A percentile compares a stretch with the other conserved stretches of the same genome.
Evolutionary conservation across 2,797 vertebrate genomes (phyloP).

Genomic region (Megalops cyprinoides): DNA sequence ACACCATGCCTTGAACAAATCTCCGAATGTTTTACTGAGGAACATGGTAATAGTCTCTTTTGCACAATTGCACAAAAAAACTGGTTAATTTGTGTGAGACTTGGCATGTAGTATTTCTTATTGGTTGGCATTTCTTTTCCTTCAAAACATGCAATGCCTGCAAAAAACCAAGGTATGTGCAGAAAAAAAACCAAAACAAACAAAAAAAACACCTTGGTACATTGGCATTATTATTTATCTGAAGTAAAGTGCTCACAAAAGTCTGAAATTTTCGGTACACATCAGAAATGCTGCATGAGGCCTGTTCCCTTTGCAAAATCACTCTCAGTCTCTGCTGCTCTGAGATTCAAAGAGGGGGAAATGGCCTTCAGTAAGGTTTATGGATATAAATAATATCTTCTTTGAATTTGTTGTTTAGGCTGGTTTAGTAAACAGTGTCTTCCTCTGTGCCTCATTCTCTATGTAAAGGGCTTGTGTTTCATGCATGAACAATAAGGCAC

Average conservation of each 20-base stretch:
- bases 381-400: not conserved
- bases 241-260: not conserved
- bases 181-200: no score
- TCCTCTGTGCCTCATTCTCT: not conserved
- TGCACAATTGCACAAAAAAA: not conserved
- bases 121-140: not conserved
- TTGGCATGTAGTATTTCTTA: not conserved
- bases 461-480: not conserved
- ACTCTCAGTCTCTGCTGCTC: not conserved
- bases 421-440: not conserved
- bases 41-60: not conserved
- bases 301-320: no score
- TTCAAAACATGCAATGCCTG: not conserved
- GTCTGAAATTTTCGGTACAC: not conserved
- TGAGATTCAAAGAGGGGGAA: not conserved
- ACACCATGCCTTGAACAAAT: not conserved
- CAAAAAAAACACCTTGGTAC: no score
- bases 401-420: not conserved
- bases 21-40: not conserved
- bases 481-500: slow-evolving; percentile 3
- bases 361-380: not conserved
- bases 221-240: not conserved
- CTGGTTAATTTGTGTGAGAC: not conserved
- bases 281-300: no score
- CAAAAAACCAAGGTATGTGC: not conserved